Conservation (phyloP, 2,888 invertebrate genomes). For the Apamea sordens region DNA sequence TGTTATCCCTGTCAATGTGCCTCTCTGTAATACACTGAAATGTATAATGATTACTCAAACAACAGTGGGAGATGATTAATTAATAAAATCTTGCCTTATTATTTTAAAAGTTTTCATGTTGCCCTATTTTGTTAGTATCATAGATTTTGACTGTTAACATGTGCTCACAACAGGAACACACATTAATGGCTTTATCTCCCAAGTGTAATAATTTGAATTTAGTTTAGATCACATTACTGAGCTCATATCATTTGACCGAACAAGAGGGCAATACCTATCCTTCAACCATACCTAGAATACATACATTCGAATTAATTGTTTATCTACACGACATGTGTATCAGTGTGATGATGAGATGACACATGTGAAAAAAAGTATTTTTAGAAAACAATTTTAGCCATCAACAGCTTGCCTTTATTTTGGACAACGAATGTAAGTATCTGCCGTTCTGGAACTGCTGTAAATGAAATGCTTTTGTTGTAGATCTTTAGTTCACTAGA, state of each 20-base stretch:
- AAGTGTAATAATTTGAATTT: slow-evolving; percentile 43
- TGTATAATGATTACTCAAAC: slow-evolving; percentile 85
- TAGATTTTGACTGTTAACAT: slow-evolving; percentile 41
- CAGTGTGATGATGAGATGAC: not conserved
- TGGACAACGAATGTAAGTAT: slow-evolving; percentile 22
- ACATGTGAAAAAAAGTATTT: not conserved
- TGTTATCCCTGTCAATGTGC: slow-evolving; percentile 89
- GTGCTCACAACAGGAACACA: slow-evolving; percentile 56
- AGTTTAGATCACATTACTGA: slow-evolving; percentile 46
- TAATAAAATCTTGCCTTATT: slow-evolving; percentile 89
- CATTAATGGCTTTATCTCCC: slow-evolving; percentile 63
- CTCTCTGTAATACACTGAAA: slow-evolving; percentile 86
- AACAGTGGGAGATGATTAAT: slow-evolving; percentile 85
- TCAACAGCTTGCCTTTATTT: slow-evolving; percentile 11
- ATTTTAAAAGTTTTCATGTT: slow-evolving; percentile 84
- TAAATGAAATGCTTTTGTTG: slow-evolving; percentile 1
- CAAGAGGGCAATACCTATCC: slow-evolving; percentile 80
- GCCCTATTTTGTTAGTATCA: slow-evolving; percentile 68
- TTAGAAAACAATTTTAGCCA: not conserved
- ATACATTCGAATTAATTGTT: slow-evolving; percentile 17
- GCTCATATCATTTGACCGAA: slow-evolving; percentile 71
- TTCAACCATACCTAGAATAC: slow-evolving; percentile 56
- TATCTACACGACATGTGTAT: slow-evolving; percentile 1
- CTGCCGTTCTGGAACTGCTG: not conserved
- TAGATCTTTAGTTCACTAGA: not conserved